phyloP scores from a whole-genome alignment of 2,888 invertebrate genomes.

The Drosophila seclusa region DNA sequence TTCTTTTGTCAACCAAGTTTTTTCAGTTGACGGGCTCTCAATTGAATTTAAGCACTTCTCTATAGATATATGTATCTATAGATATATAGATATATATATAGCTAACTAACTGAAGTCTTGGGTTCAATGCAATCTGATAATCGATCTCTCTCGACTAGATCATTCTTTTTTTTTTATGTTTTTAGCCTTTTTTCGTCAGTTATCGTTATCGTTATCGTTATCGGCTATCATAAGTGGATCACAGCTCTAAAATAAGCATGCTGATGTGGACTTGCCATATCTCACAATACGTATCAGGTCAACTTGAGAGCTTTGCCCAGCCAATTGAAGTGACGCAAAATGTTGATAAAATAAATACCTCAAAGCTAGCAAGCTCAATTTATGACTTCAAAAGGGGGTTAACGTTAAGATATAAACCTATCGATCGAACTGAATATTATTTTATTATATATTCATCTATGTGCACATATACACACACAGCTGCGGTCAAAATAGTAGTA shows the following conservation, averaged over 20 bases:
- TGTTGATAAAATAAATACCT: neutral
- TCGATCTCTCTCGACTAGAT: neutral
- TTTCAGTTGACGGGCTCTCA: neutral
- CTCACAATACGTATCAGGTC: neutral
- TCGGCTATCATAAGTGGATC: neutral
- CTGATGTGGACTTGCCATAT: neutral
- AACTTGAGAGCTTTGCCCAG: conserved; percentile 8
- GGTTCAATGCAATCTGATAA: neutral
- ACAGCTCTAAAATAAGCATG: neutral
- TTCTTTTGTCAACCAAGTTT: neutral
- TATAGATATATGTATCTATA: too few relatives aligned
- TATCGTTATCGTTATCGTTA: neutral
- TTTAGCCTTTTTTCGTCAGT: neutral
- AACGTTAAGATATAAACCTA: neutral
- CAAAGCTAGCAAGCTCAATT: neutral
- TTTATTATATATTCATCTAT: neutral
- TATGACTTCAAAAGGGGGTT: neutral
- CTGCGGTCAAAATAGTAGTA: neutral
- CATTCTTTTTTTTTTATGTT: neutral
- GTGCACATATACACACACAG: neutral
- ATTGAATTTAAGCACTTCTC: neutral
- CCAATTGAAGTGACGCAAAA: neutral
- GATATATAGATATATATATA: too few relatives aligned
- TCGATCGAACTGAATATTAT: neutral
- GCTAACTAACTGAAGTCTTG: neutral